Evolutionary conservation across 2,888 invertebrate species (phyloP), one percentile per base, ranked within the genome.

Genomic region (Agonopterix alstromeriana): DNA sequence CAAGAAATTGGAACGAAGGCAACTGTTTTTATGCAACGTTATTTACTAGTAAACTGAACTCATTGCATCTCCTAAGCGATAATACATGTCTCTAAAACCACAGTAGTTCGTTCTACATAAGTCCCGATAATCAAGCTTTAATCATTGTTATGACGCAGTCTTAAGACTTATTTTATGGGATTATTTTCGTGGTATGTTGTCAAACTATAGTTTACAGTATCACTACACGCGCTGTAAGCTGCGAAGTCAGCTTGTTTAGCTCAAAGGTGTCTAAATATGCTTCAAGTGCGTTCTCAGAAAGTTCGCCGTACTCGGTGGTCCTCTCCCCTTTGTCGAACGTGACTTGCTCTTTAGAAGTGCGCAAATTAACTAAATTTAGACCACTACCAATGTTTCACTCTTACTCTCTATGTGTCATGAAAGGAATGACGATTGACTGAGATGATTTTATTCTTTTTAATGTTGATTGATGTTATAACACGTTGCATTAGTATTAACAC

Each of bases 361-460:
- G 80, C 81, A 75, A 82, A 82, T 80, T 77, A 69, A 66, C 75
- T 84, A 78, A 80, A 78, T 80, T 80, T 83, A 79, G 70, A 63
- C 53, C 61, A 65, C 65, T 68, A 65, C 57, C 60, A 66, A 65
- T 67, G 59, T 63, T 60, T 55, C 58, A 61, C 57, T 55, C 56
- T 54, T 38, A 38, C 38, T 38, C 38, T 38, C 38, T n/a, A 59
- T 58, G 61, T 61, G 58, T 48, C 14, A 10, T 40, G 10, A 27
- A 27, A 27, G 27, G 27, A 2, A 27, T 27, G 27, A 27, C 27
- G 38, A 10, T 10, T 38, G 38, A 48, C 40, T 50, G 45, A 51
- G 48, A 27, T 27, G 5, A 7, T 27, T 27, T 27, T 27, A 27
- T 27, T 27, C 5, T 27, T 27, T 27, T 27, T 27, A 17, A 27